Evolutionary conservation across 2,888 invertebrate genomes (phyloP), one percentile per base, ranked within the genome.

Genomic region (Noctua comes): DNA sequence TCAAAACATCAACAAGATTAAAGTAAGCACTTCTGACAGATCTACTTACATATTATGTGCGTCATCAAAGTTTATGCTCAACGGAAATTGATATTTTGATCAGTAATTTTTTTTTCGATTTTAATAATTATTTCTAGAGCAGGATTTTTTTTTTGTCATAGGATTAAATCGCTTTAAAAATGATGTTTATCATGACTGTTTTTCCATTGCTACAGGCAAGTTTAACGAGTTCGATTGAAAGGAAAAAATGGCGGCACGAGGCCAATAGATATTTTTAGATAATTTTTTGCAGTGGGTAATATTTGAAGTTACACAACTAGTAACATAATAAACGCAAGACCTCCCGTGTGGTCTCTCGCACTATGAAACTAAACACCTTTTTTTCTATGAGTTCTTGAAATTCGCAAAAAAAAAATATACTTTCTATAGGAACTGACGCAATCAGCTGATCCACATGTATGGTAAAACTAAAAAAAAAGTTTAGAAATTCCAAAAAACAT

Each of bases 211-310:
- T 68, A 11, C 36, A 27, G 21, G 13, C 31, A 24, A 27, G 7
- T 27, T 77, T 24, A 10, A n/a, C 18, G 2, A 70, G 11, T 51
- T 62, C 3, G 16, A 68, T 18, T 24, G 7, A 4, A 36, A 13
- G 43, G 18, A 64, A 36, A 51, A 77, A 2, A 78, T 54, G 21
- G n/a, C n/a, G 21, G n/a, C 7, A 31, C 62, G 18, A 78, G 62
- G 78, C 31, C 68, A 62, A 31, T 62, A 8, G 8, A 36, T 24
- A 5, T 4, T 11, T 21, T 40, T 18, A 10, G 16, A 16, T 40
- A 0, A 0, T 62, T 57, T 31, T 54, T 57, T 66, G 65, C 43
- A 36, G 16, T n/a, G n/a, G n/a, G n/a, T 36, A 13, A 24, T 27
- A 18, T 36, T 4, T 7, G 36, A 69, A 18, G 5, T n/a, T 18